Percentiles rank a stretch among this genome's conserved stretches.
These are phyloP conservation scores for Acanthopagrus latus DNA, from an alignment of 2,797 vertebrate species.

Conservation along the genomic window DNA sequence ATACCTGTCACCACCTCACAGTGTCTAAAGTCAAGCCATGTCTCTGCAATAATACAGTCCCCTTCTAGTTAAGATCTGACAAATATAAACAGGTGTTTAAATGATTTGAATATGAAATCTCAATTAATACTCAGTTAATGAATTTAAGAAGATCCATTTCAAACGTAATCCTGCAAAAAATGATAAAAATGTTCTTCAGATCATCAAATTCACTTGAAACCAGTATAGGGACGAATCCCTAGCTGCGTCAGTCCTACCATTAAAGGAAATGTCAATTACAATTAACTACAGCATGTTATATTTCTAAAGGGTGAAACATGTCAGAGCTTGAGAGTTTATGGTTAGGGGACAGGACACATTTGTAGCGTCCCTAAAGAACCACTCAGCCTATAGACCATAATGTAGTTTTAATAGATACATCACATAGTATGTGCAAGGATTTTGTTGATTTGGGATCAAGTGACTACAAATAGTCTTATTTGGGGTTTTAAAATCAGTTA, in stretches of 20 bases:
- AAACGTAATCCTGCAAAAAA: neutral
- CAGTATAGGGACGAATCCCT: neutral
- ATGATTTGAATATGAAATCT: neutral
- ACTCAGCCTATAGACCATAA: neutral
- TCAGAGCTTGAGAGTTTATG: neutral
- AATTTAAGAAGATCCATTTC: neutral
- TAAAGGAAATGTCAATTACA: neutral
- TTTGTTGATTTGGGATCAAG: neutral
- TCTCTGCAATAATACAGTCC: neutral
- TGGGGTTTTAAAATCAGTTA: neutral
- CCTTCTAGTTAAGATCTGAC: neutral
- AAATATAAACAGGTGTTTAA: neutral
- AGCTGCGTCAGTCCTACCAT: neutral
- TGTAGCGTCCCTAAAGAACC: neutral
- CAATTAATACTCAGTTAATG: neutral
- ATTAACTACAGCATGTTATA: neutral
- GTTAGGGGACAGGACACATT: neutral
- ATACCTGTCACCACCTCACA: neutral
- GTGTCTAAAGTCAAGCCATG: neutral
- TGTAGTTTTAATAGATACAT: neutral
- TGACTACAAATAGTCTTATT: conserved; percentile 2
- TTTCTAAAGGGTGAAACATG: neutral
- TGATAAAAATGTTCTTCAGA: neutral
- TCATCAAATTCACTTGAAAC: neutral
- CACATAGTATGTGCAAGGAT: neutral